phyloP scores from a whole-genome alignment of 2,888 invertebrate genomes.

The Pomacea canaliculata region DNA sequence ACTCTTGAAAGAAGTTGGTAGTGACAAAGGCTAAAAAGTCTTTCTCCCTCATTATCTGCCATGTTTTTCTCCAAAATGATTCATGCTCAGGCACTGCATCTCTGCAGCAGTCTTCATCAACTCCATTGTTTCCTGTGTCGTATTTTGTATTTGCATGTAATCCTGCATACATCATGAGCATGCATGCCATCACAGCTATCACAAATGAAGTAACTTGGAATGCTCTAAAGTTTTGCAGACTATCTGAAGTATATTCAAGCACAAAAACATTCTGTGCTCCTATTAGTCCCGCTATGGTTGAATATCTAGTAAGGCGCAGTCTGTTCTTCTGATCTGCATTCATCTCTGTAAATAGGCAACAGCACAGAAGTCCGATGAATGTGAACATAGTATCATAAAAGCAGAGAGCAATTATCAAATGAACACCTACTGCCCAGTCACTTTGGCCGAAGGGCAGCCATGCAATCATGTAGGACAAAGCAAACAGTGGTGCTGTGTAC shows the following conservation, averaged over 20 bases:
- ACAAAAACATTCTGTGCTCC: conserved; percentile 55
- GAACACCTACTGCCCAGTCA: conserved; percentile 67
- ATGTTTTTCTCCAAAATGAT: conserved; percentile 45
- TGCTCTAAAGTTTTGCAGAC: conserved; percentile 58
- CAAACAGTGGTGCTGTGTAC: conserved; percentile 68
- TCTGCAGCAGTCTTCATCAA: conserved; percentile 18
- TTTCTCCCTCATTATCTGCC: conserved; percentile 52
- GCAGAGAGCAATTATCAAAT: conserved; percentile 68
- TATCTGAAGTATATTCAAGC: conserved; percentile 58
- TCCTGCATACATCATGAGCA: conserved; percentile 59
- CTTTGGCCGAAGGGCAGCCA: conserved; percentile 62
- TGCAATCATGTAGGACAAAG: conserved; percentile 67
- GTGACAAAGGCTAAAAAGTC: conserved; percentile 61
- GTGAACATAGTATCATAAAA: conserved; percentile 71
- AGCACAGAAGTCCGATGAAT: conserved; percentile 67
- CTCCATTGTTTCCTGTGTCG: conserved; percentile 28
- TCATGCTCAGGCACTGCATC: conserved; percentile 26
- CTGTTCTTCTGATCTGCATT: conserved; percentile 60
- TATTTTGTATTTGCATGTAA: conserved; percentile 54
- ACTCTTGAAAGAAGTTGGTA: conserved; percentile 61
- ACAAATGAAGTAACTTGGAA: conserved; percentile 63
- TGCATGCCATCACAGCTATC: conserved; percentile 55
- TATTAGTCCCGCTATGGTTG: conserved; percentile 52
- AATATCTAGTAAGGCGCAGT: conserved; percentile 65
- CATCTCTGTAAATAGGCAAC: conserved; percentile 68